Percentiles rank a stretch among this genome's conserved stretches.
Evolutionary conservation across 2,888 invertebrate species (phyloP).

Genomic region (Rhagonycha lutea): DNA sequence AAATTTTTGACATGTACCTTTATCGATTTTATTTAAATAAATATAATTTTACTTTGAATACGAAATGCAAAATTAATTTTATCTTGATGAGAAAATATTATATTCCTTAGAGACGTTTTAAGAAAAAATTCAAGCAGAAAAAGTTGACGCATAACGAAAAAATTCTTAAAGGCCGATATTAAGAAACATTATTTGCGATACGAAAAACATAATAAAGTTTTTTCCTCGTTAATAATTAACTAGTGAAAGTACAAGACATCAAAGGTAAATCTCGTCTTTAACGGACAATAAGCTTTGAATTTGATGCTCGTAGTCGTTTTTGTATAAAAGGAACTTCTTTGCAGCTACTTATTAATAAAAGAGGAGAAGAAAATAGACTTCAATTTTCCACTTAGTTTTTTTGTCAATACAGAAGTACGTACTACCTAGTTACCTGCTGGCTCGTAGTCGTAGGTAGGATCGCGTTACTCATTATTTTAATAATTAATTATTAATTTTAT

Average conservation of each 20-base stretch:
- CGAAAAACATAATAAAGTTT: conserved; percentile 46
- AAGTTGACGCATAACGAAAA: conserved; percentile 8
- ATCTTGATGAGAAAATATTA: neutral
- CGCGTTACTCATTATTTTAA: neutral
- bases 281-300: conserved; percentile 53
- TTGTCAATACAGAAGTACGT: neutral
- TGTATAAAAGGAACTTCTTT: conserved; percentile 31
- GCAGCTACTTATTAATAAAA: conserved; percentile 28
- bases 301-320: conserved; percentile 40
- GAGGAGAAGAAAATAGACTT: neutral
- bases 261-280: conserved; percentile 49
- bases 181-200: conserved; percentile 44
- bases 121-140: conserved; percentile 17
- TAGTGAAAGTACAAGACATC: conserved; percentile 50
- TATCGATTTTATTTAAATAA: neutral
- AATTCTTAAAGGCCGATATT: conserved; percentile 34
- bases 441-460: neutral
- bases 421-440: no score
- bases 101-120: conserved; percentile 9
- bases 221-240: conserved; percentile 55
- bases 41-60: neutral
- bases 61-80: neutral
- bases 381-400: conserved; percentile 6
- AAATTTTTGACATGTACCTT: neutral
- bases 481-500: no score